These are phyloP conservation scores for Patella ulyssiponensis DNA, from an alignment of 2,888 invertebrate species.

Conservation along the genomic window DNA sequence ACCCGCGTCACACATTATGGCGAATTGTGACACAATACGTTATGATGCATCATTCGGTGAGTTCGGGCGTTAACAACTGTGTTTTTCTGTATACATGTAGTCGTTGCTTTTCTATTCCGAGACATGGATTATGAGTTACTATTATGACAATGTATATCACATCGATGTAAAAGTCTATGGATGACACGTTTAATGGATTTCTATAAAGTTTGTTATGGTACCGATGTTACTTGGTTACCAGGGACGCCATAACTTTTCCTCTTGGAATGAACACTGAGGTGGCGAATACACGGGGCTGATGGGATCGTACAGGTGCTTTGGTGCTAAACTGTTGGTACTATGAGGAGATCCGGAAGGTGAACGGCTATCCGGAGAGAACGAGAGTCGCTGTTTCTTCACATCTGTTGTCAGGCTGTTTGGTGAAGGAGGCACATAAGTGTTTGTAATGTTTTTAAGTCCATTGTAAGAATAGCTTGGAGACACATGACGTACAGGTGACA, in stretches of 20 bases:
- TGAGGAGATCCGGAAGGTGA: background rate
- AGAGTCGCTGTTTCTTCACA: background rate
- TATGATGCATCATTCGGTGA: too few species aligned
- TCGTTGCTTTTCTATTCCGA: too few species aligned
- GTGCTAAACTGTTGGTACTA: background rate
- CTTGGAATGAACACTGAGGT: slow-evolving; percentile 21
- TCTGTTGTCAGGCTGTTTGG: background rate
- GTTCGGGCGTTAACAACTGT: too few species aligned
- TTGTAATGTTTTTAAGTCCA: slow-evolving; percentile 2
- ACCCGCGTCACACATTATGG: too few species aligned
- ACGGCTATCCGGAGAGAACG: background rate
- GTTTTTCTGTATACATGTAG: too few species aligned
- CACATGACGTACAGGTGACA: background rate
- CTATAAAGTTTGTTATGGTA: too few species aligned
- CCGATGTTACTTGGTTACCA: slow-evolving; percentile 17
- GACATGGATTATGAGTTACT: too few species aligned
- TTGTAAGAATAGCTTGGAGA: background rate
- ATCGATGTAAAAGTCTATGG: too few species aligned
- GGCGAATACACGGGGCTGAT: slow-evolving; percentile 13
- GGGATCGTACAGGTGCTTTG: background rate
- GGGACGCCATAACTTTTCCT: slow-evolving; percentile 26
- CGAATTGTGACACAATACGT: too few species aligned
- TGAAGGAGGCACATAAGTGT: background rate
- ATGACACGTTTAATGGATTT: too few species aligned
- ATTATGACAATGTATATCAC: too few species aligned